Evolutionary conservation across 2,113 vertebrate genomes (phyloP).

Genomic region (Percina caprodes): DNA sequence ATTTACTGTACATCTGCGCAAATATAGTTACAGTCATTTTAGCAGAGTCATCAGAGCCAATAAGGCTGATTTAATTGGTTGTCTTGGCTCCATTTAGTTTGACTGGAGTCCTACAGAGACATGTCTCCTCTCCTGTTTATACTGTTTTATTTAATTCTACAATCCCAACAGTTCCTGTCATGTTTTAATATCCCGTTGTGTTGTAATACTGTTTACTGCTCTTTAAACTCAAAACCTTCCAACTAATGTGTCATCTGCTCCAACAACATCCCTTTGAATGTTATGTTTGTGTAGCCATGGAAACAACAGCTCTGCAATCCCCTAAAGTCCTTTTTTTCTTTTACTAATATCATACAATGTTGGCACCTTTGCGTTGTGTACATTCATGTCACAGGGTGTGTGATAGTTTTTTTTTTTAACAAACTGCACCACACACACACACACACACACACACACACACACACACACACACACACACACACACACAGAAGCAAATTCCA

Average conservation of each 20-base stretch:
- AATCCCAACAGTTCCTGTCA: not conserved
- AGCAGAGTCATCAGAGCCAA: not conserved
- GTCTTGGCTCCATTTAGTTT: constrained; percentile 25
- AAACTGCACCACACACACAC: not conserved
- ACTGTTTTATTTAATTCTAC: constrained; percentile 2
- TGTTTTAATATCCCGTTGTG: constrained; percentile 19
- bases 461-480: not conserved
- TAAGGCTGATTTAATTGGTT: constrained; percentile 16
- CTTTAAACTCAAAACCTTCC: constrained; percentile 30
- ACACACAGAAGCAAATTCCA: not conserved
- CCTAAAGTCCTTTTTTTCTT: not conserved
- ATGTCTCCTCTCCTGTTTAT: not conserved
- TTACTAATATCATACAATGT: not conserved
- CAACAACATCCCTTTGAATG: constrained; percentile 15
- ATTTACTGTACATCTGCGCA: not conserved
- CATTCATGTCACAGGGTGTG: not conserved
- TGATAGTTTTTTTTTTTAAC: too few relatives aligned
- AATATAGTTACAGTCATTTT: constrained; percentile 7
- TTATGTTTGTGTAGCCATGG: constrained; percentile 47
- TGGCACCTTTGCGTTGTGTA: not conserved
- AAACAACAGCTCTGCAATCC: constrained; percentile 20
- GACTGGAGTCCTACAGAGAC: constrained; percentile 16
- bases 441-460: not conserved
- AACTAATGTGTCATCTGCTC: constrained; percentile 37
- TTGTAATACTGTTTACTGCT: constrained; percentile 32